phyloP scores from a whole-genome alignment of 2,888 invertebrate species.

The Hydraecia micacea region DNA sequence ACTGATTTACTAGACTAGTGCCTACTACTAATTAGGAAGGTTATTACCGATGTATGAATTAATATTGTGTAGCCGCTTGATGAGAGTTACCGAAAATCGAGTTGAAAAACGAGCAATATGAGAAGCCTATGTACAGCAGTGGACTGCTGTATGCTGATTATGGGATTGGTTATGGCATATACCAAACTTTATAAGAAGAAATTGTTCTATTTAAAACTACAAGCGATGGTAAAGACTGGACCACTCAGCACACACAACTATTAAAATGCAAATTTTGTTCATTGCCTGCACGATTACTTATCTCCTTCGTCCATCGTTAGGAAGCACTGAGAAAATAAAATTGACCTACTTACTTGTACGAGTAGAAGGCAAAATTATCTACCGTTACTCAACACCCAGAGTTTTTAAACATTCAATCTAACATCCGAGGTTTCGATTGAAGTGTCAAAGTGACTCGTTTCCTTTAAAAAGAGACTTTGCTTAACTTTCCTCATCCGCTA shows the following conservation, averaged over 20 bases:
- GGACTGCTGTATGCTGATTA: too few relatives aligned
- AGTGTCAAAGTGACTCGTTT: conserved; percentile 44
- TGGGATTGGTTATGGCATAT: too few relatives aligned
- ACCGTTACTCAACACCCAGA: conserved; percentile 20
- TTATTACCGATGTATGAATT: neutral
- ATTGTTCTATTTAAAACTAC: neutral
- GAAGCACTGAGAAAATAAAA: conserved; percentile 19
- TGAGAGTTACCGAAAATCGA: too few relatives aligned
- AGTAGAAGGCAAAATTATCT: conserved; percentile 17
- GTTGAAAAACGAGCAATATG: too few relatives aligned
- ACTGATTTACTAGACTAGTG: neutral
- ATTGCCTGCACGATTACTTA: conserved; percentile 2
- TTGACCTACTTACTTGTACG: conserved; percentile 8
- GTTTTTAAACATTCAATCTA: conserved; percentile 25
- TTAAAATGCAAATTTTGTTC: conserved; percentile 11
- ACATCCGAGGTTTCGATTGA: conserved; percentile 24
- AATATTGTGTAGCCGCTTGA: neutral
- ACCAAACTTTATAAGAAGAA: neutral
- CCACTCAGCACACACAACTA: neutral
- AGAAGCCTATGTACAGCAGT: too few relatives aligned
- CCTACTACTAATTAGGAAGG: neutral
- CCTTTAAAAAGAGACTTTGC: conserved; percentile 41
- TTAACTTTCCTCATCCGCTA: conserved; percentile 43
- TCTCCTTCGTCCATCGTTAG: neutral
- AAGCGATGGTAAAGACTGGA: neutral